Base-by-base conservation (phyloP, 30 jellyfish, hydroid and myxozoan genomes). In the Catostylus mosaicus region DNA sequence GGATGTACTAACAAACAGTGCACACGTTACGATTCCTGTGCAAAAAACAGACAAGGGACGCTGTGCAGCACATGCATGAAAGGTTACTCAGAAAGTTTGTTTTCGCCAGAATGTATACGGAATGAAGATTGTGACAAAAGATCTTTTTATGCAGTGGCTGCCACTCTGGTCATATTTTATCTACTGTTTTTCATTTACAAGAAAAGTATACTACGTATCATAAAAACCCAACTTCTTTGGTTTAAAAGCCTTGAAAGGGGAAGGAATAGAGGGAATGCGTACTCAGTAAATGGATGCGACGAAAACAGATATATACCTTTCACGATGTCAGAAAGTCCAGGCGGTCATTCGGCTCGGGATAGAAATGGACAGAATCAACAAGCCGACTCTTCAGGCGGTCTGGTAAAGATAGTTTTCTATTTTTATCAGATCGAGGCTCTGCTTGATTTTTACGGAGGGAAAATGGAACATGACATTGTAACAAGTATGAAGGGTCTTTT, bases 401-500 rank as follows among this genome's bases (percentile, higher is more conserved):
- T 78, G 14, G 43, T 78, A 35, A 78, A 78, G 54, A 61, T 78
- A 27, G 50, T 63, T 30, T 78, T 78, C 73, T 78, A 48, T 29
- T 78, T 78, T 47, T 78, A 78, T 67, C 89, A 78, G 35, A 64
- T 78, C 1, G 81, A 78, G 67, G 56, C 54, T 23, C 32, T 68
- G 4, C 27, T 68, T 14, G 30, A 45, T 16, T 19, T 40, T 7
- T 68, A 35, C 30, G 64, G 62, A 16, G 35, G 80, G 27, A 64
- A 68, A 33, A 33, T 5, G 38, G 64, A 68, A 68, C 61, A n/a
- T n/a, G n/a, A n/a, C n/a, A n/a, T 68, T 11, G n/a, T 37, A 20
- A n/a, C 45, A 24, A 29, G 61, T 14, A 24, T 40, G 2, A 45
- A 68, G 27, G n/a, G 50, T 3, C 35, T 34, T 40, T 33, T 68